These are phyloP conservation scores for Hypotaenidia philippensis DNA, from an alignment of 2,797 vertebrate genomes.

Conservation along the genomic window DNA sequence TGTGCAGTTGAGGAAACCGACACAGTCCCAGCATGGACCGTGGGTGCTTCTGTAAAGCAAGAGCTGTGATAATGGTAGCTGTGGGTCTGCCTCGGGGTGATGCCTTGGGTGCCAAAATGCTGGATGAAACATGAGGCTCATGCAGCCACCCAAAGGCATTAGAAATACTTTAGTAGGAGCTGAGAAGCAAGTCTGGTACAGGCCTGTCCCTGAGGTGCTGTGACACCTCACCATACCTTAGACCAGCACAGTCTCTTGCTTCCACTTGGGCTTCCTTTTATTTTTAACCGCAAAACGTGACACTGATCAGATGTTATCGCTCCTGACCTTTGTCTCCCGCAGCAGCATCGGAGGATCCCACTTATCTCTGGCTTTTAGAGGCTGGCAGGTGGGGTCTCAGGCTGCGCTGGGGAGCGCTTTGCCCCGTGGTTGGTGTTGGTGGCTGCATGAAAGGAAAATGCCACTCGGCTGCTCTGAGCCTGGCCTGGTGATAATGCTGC, in stretches of 20 bases:
- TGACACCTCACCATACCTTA: accelerated
- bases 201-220: not conserved
- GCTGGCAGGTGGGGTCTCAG: not conserved
- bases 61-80: accelerated
- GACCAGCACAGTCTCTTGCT: not conserved
- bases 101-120: not conserved
- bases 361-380: slow-evolving; percentile 32
- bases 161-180: not conserved
- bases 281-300: not conserved
- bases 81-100: accelerated
- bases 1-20: accelerated
- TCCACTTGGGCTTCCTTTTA: not conserved
- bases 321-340: slow-evolving; percentile 14
- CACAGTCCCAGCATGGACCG: accelerated
- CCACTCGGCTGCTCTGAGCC: slow-evolving; percentile 69
- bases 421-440: slow-evolving; percentile 33
- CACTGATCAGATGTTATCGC: not conserved
- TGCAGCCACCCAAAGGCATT: not conserved
- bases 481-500: slow-evolving; percentile 84
- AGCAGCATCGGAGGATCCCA: not conserved
- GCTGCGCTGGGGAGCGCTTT: not conserved
- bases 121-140: accelerated
- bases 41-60: accelerated
- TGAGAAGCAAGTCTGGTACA: not conserved
- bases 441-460: slow-evolving; percentile 77